Conservation (phyloP, 2,797 vertebrate genomes). For the Phyllotis vaccarum region DNA sequence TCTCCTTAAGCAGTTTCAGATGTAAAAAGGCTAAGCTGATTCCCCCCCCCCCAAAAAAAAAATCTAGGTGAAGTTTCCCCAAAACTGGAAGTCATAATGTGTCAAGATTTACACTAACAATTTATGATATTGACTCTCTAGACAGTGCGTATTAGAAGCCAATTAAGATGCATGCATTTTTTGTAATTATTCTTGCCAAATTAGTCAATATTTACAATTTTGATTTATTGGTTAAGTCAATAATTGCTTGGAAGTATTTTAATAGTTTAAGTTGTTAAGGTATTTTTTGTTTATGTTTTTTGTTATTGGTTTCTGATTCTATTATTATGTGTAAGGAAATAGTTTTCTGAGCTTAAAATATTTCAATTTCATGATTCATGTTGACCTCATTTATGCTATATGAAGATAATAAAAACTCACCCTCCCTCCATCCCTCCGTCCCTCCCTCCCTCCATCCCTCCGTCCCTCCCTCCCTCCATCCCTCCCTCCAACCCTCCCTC, state of each 20-base stretch:
- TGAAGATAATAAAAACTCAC: neutral
- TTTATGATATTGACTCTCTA: neutral
- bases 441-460: too few relatives aligned
- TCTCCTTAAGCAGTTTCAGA: constrained; percentile 58
- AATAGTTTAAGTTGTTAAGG: neutral
- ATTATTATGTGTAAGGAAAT: neutral
- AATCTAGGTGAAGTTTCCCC: neutral
- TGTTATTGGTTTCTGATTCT: neutral
- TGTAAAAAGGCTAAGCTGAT: constrained; percentile 1
- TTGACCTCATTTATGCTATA: neutral
- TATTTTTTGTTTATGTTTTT: neutral
- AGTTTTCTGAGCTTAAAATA: neutral
- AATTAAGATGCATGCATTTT: neutral
- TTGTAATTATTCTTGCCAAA: neutral
- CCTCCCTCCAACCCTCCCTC: too few relatives aligned
- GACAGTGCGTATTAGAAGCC: neutral
- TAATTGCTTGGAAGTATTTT: constrained; percentile 1
- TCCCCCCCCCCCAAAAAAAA: constrained; percentile 43
- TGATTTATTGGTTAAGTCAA: constrained; percentile 39
- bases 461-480: too few relatives aligned
- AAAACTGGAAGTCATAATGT: neutral
- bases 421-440: too few relatives aligned
- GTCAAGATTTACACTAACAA: constrained; percentile 35
- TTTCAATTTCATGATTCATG: neutral
- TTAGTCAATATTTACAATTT: neutral